Conservation (phyloP, 2,113 vertebrate genomes). For the Macquaria ambigua region DNA sequence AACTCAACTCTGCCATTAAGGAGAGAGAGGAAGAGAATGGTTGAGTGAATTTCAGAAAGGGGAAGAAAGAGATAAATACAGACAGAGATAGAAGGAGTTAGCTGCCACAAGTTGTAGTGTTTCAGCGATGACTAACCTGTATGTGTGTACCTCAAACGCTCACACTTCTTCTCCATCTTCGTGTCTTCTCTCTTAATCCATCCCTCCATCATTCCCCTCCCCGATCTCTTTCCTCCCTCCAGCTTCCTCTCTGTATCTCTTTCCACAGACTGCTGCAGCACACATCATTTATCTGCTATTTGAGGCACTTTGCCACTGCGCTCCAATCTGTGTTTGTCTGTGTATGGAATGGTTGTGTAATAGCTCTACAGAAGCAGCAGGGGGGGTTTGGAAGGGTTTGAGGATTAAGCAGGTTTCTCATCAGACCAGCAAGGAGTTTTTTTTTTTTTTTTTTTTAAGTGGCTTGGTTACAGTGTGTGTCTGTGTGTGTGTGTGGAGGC, state of each 20-base stretch:
- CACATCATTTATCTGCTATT: conserved; percentile 25
- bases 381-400: conserved; percentile 1
- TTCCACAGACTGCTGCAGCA: conserved; percentile 15
- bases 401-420: conserved; percentile 40
- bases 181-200: neutral
- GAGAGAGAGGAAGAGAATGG: conserved; percentile 1
- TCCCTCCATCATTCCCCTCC: conserved; percentile 15
- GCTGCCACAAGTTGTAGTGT: neutral
- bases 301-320: neutral
- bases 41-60: neutral
- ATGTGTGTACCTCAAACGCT: neutral
- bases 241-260: conserved; percentile 4
- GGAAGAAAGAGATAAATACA: neutral
- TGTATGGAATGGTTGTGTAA: conserved; percentile 42
- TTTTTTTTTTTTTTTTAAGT: neutral
- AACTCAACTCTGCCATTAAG: conserved; percentile 13
- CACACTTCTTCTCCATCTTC: neutral
- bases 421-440: neutral
- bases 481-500: neutral
- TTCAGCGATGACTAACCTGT: neutral
- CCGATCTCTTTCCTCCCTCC: neutral
- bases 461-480: neutral
- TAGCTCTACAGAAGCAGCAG: neutral
- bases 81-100: neutral
- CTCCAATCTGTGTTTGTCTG: conserved; percentile 15